A percentile compares a stretch with the other conserved stretches of the same genome.
Evolutionary conservation across 2,113 vertebrate genomes (phyloP).

Genomic region (Morone chrysops): DNA sequence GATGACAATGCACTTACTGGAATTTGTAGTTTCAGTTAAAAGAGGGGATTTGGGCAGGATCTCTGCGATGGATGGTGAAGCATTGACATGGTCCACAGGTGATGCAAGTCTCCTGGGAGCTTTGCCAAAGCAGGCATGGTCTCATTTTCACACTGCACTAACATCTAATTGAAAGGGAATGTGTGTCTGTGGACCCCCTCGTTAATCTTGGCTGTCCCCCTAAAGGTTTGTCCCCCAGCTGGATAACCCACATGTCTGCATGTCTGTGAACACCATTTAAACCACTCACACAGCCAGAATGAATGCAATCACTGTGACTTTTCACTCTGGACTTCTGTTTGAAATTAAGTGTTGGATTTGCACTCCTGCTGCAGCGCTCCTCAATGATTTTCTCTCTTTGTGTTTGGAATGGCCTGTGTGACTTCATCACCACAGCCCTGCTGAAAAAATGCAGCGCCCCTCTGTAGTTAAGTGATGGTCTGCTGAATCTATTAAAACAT

Average conservation of each 20-base stretch:
- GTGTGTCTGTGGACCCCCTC: conserved; percentile 10
- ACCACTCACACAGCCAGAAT: not conserved
- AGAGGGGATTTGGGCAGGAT: not conserved
- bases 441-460: conserved; percentile 32
- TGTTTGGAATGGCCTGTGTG: conserved; percentile 28
- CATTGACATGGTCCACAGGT: conserved; percentile 5
- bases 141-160: conserved; percentile 36
- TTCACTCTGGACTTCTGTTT: conserved; percentile 27
- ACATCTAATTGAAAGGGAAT: conserved; percentile 50
- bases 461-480: conserved; percentile 57
- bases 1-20: conserved; percentile 19
- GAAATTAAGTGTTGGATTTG: conserved; percentile 38
- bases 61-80: conserved; percentile 1
- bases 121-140: no score
- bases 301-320: conserved; percentile 12
- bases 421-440: conserved; percentile 47
- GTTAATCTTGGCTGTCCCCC: not conserved
- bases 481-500: conserved; percentile 65
- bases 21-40: not conserved
- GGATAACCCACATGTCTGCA: conserved; percentile 26
- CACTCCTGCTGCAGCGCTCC: conserved; percentile 7
- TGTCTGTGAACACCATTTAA: conserved; percentile 37
- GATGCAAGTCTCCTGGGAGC: conserved; percentile 35
- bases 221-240: conserved; percentile 20
- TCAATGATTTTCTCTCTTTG: conserved; percentile 37